phyloP scores from a whole-genome alignment of 2,113 vertebrate species.

The Motacilla tschutschensis region DNA sequence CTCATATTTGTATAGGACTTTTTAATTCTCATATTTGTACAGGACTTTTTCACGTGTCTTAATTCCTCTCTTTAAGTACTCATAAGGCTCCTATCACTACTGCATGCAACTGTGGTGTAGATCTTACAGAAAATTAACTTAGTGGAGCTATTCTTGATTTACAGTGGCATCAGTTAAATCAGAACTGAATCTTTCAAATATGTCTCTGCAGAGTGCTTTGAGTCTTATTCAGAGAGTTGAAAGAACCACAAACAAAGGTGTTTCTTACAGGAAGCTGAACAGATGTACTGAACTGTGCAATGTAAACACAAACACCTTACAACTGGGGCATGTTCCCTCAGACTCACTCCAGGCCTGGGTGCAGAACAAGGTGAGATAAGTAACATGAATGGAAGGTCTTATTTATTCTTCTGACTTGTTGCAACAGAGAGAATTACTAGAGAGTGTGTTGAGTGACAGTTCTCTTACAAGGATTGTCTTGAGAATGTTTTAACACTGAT shows the following conservation, averaged over 20 bases:
- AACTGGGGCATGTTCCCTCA: not conserved
- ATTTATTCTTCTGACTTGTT: conserved; percentile 24
- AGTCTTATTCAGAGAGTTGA: not conserved
- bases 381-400: not conserved
- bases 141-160: not conserved
- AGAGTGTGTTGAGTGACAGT: conserved; percentile 16
- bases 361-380: not conserved
- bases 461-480: not conserved
- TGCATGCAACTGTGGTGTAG: not conserved
- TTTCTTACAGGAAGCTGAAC: not conserved
- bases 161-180: not conserved
- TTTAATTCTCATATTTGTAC: not conserved
- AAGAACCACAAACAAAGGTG: not conserved
- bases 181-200: not conserved
- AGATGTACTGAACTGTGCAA: not conserved
- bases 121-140: not conserved
- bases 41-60: not conserved
- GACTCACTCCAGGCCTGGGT: not conserved
- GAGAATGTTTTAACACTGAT: not conserved
- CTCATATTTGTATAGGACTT: not conserved
- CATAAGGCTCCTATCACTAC: not conserved
- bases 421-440: conserved; percentile 25
- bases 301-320: not conserved
- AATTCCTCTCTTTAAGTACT: not conserved
- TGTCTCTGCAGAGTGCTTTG: not conserved